A percentile compares a stretch with the other conserved stretches of the same genome.
Conservation (phyloP, 2,113 vertebrate genomes). For the Archilochus colubris region DNA sequence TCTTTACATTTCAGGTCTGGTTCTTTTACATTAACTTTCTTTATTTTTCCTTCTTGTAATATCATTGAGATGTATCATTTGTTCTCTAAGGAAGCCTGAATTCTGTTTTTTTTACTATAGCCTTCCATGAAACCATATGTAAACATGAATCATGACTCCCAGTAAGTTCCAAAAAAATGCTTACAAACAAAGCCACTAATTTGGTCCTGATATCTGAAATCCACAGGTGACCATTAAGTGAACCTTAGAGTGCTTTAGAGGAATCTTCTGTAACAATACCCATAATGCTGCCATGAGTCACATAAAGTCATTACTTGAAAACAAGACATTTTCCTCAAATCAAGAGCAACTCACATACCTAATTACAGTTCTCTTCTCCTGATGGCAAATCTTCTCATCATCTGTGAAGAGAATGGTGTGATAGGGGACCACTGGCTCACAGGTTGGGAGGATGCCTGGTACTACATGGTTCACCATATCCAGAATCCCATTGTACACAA, state of each 20-base stretch:
- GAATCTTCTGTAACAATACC: neutral
- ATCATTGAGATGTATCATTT: neutral
- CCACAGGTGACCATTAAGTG: neutral
- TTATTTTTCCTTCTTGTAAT: neutral
- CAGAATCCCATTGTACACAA: constrained; percentile 95
- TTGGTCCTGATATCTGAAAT: neutral
- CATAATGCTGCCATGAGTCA: neutral
- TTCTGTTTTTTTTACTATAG: neutral
- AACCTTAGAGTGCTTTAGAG: neutral
- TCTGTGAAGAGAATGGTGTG: constrained; percentile 95
- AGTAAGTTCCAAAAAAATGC: neutral
- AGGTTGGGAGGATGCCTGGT: constrained; percentile 90
- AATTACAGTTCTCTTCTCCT: constrained; percentile 84
- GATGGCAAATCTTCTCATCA: constrained; percentile 77
- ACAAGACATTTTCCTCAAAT: neutral
- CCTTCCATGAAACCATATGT: neutral
- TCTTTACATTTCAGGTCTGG: neutral
- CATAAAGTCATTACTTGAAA: neutral
- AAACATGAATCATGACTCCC: neutral
- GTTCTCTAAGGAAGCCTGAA: neutral
- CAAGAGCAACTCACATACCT: constrained; percentile 73
- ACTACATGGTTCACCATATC: constrained; percentile 82
- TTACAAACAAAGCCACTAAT: neutral
- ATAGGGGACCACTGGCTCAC: constrained; percentile 85
- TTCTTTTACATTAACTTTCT: neutral